A percentile compares a stretch with the other conserved stretches of the same genome.
These are phyloP conservation scores for Eriosoma lanigerum DNA, from an alignment of 1,140 invertebrate genomes.

Conservation along the genomic window DNA sequence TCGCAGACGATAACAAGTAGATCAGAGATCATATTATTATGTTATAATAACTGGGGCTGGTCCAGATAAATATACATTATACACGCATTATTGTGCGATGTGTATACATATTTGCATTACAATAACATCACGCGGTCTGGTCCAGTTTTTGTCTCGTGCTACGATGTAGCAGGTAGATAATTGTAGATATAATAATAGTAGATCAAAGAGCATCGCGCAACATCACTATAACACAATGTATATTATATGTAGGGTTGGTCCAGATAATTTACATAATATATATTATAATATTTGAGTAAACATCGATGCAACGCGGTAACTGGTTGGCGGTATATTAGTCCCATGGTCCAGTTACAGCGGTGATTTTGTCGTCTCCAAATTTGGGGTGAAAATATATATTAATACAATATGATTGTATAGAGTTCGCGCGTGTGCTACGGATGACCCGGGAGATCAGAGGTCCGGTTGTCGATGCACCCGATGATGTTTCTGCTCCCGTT, in stretches of 20 bases:
- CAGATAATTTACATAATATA: constrained; percentile 31
- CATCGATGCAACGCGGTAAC: background rate
- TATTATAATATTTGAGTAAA: background rate
- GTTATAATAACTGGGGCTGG: background rate
- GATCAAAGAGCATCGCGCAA: constrained; percentile 18
- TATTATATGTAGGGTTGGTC: background rate
- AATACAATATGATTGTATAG: background rate
- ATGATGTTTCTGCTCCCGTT: background rate
- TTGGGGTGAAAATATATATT: background rate
- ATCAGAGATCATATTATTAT: constrained; percentile 24
- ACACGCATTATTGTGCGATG: no score
- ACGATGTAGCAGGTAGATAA: background rate
- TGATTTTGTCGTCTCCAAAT: background rate
- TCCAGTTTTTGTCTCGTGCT: constrained; percentile 22
- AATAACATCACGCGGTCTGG: background rate
- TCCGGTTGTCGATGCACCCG: background rate
- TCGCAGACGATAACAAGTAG: constrained; percentile 11
- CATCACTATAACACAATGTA: background rate
- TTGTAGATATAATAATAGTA: background rate
- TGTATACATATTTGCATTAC: constrained; percentile 35
- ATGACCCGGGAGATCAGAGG: constrained; percentile 39
- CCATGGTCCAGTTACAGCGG: background rate
- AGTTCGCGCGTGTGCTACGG: background rate
- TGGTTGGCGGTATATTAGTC: background rate
- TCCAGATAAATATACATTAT: constrained; percentile 1